Conservation (phyloP, 1,140 invertebrate genomes). For the Teleogryllus occipitalis region DNA sequence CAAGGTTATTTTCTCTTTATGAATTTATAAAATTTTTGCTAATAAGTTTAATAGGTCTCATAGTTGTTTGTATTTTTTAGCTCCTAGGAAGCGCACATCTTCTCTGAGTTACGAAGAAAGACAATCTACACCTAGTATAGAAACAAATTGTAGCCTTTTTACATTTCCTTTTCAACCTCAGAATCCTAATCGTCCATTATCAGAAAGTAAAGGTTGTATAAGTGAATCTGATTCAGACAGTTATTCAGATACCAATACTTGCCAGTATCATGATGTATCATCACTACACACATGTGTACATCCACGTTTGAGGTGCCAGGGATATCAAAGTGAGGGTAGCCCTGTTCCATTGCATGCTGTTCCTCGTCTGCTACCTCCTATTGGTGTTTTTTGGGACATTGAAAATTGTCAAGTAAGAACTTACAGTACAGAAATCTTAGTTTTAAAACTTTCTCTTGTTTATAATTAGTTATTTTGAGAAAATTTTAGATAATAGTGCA, state of each 20-base stretch:
- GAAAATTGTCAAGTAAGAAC: slow-evolving; percentile 65
- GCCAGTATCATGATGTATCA: background rate
- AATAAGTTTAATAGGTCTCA: background rate
- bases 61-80: background rate
- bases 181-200: background rate
- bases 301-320: background rate
- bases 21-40: background rate
- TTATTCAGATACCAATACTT: background rate
- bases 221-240: slow-evolving; percentile 12
- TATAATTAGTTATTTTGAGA: background rate
- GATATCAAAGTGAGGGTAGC: slow-evolving; percentile 14
- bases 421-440: background rate
- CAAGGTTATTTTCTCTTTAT: background rate
- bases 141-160: background rate
- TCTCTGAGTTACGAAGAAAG: background rate
- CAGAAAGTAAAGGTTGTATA: background rate
- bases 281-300: slow-evolving; percentile 3
- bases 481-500: background rate
- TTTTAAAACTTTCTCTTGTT: background rate
- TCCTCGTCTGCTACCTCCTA: slow-evolving; percentile 45
- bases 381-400: slow-evolving; percentile 91
- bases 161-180: background rate
- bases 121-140: background rate
- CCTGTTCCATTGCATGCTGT: slow-evolving; percentile 3
- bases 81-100: background rate